Conservation (phyloP, 2,113 vertebrate species). For the Coryphaenoides rupestris region DNA sequence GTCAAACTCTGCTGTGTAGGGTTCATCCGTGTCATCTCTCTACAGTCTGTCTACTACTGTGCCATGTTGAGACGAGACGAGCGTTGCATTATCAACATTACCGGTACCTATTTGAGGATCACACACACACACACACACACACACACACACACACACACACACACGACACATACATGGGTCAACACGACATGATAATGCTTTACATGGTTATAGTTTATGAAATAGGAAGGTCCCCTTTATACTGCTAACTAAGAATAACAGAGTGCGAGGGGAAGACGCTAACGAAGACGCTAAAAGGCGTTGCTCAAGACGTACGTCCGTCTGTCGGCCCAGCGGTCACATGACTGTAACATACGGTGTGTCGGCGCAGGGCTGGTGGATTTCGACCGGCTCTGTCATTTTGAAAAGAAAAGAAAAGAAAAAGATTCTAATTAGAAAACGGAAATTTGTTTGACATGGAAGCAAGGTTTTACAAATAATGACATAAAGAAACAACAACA, state of each 20-base stretch:
- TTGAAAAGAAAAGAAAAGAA: slow-evolving; percentile 61
- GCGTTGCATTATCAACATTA: slow-evolving; percentile 10
- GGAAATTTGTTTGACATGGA: slow-evolving; percentile 84
- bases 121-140: background rate
- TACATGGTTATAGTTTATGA: slow-evolving; percentile 22
- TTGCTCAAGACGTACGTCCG: slow-evolving; percentile 77
- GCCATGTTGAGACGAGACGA: slow-evolving; percentile 55
- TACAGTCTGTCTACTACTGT: slow-evolving; percentile 33
- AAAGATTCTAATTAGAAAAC: slow-evolving; percentile 73
- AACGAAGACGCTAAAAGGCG: too few species aligned
- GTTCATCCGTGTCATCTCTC: slow-evolving; percentile 50
- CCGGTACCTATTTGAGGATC: slow-evolving; percentile 52
- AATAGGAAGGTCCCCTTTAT: slow-evolving; percentile 10
- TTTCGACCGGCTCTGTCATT: slow-evolving; percentile 69
- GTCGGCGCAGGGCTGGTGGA: background rate
- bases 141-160: background rate
- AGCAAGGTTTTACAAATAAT: slow-evolving; percentile 82
- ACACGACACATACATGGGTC: background rate
- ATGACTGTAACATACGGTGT: too few species aligned
- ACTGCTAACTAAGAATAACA: too few species aligned
- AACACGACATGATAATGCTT: background rate
- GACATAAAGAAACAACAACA: slow-evolving; percentile 64
- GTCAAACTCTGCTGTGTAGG: slow-evolving; percentile 55
- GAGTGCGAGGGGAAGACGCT: too few species aligned
- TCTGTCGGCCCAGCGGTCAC: slow-evolving; percentile 75